Conservation (phyloP, 2,888 invertebrate species). For the Schizotus pectinicornis region DNA sequence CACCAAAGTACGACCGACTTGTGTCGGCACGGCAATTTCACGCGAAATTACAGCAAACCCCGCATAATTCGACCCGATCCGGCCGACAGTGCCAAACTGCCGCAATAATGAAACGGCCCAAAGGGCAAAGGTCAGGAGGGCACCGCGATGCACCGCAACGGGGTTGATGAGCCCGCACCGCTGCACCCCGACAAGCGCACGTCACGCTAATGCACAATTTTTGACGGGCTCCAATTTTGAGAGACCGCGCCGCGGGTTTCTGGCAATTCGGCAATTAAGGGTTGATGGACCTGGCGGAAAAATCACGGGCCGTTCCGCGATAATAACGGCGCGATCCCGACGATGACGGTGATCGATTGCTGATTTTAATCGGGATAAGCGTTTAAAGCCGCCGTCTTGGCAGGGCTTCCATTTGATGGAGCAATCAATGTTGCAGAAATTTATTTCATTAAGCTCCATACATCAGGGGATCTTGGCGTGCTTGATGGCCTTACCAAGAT, state of each 20-base stretch:
- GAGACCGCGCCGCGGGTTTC: too few species aligned
- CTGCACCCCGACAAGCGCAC: slow-evolving; percentile 2
- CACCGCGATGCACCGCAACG: slow-evolving; percentile 22
- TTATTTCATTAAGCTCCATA: slow-evolving; percentile 9
- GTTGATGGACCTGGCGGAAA: slow-evolving; percentile 5
- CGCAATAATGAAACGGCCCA: slow-evolving; percentile 27
- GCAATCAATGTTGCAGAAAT: slow-evolving; percentile 21
- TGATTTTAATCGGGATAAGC: slow-evolving; percentile 26
- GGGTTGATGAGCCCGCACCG: slow-evolving; percentile 26
- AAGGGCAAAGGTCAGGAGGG: slow-evolving; percentile 40
- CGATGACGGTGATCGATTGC: slow-evolving; percentile 25
- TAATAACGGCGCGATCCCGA: slow-evolving; percentile 5
- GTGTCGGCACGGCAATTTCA: slow-evolving; percentile 16
- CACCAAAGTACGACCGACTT: slow-evolving; percentile 5
- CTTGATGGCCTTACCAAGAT: too few species aligned
- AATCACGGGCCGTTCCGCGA: slow-evolving; percentile 13
- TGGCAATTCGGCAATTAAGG: too few species aligned
- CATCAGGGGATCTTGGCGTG: neutral
- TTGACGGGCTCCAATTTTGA: too few species aligned
- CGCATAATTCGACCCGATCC: slow-evolving; percentile 11
- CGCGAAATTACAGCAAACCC: slow-evolving; percentile 19
- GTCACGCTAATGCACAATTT: neutral
- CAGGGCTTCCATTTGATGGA: slow-evolving; percentile 13
- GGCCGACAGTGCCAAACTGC: slow-evolving; percentile 1
- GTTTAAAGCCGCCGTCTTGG: slow-evolving; percentile 8